phyloP scores from a whole-genome alignment of 2,888 invertebrate species.

The Anorthoa munda region DNA sequence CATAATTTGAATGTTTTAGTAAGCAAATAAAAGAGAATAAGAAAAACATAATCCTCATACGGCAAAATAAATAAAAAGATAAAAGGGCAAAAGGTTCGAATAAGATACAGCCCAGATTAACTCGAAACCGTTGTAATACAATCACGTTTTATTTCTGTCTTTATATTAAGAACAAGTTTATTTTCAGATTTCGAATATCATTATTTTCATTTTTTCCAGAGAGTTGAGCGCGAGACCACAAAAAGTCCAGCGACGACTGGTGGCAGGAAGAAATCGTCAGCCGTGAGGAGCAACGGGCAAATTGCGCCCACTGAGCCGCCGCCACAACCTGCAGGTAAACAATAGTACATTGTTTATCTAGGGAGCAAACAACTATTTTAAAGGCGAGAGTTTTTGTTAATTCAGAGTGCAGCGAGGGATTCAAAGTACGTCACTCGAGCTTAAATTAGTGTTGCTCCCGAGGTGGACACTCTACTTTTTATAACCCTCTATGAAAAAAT shows the following conservation, averaged over 20 bases:
- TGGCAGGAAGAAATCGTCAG: conserved; percentile 84
- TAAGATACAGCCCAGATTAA: conserved; percentile 27
- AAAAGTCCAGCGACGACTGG: conserved; percentile 88
- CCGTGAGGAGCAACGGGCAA: conserved; percentile 86
- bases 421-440: too few species aligned
- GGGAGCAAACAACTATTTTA: too few species aligned
- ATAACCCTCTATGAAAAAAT: too few species aligned
- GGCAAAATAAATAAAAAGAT: conserved; percentile 32
- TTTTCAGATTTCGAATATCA: conserved; percentile 36
- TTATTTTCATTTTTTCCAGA: conserved; percentile 77
- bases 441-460: too few species aligned
- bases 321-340: conserved; percentile 81
- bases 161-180: conserved; percentile 50
- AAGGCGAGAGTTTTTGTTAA: too few species aligned
- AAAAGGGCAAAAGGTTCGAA: conserved; percentile 17
- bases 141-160: conserved; percentile 48
- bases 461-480: too few species aligned
- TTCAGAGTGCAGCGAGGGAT: too few species aligned
- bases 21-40: conserved; percentile 20
- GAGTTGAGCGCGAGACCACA: conserved; percentile 85
- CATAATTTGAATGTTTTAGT: conserved; percentile 20
- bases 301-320: conserved; percentile 81
- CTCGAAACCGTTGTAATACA: conserved; percentile 41
- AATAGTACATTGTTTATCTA: neutral
- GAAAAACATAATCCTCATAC: conserved; percentile 2